These are phyloP conservation scores for Catostylus mosaicus DNA, from an alignment of 30 jellyfish, hydroid and myxozoan species.

Conservation along the genomic window DNA sequence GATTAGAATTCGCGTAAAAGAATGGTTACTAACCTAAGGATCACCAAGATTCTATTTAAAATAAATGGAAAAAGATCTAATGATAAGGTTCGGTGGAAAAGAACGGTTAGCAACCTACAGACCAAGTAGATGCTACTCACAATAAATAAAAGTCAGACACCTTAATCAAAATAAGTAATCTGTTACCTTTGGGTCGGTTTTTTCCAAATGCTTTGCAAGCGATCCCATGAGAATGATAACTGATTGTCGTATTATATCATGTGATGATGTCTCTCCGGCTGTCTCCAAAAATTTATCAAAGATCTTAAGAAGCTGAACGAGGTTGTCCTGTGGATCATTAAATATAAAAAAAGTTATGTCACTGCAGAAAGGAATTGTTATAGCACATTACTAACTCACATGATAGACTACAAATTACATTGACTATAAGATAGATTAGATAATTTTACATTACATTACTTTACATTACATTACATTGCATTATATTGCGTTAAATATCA, in stretches of 20 bases:
- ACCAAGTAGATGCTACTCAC: no score
- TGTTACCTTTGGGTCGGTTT: slow-evolving; percentile 86
- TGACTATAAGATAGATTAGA: no score
- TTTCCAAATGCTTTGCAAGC: slow-evolving; percentile 93
- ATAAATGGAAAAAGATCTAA: no score
- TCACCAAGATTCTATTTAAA: not conserved
- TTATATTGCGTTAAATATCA: no score
- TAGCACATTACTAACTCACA: not conserved
- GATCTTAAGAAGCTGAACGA: slow-evolving; percentile 49
- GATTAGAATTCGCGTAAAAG: no score
- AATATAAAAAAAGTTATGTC: not conserved
- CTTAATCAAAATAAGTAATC: no score
- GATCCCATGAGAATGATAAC: slow-evolving; percentile 92
- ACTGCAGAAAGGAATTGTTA: not conserved
- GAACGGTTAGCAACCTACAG: no score
- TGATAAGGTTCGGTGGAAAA: no score
- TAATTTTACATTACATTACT: no score
- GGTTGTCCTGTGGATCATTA: slow-evolving; percentile 80
- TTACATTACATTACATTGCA: no score
- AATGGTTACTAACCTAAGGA: no score
- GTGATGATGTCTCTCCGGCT: slow-evolving; percentile 94
- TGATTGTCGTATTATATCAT: slow-evolving; percentile 89
- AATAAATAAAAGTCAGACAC: no score
- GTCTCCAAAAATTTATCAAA: slow-evolving; percentile 77
- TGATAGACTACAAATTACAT: not conserved